Evolutionary conservation across 2,113 vertebrate species (phyloP), one percentile per base, ranked within the genome.

Genomic region (Cynocephalus volans): DNA sequence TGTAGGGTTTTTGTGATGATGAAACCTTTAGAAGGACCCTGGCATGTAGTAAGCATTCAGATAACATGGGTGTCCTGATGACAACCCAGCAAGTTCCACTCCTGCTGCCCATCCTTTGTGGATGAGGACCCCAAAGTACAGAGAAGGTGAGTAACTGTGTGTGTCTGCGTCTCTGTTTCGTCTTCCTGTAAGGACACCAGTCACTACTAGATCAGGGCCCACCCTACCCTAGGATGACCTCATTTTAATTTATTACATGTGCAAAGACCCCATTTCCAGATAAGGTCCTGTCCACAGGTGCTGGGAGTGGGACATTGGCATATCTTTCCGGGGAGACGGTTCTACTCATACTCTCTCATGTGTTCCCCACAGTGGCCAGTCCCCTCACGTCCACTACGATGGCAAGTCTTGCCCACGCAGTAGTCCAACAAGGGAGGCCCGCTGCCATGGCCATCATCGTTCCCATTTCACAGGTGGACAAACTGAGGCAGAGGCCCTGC

Each of bases 21-120:
- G 8, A 54, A 19, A 50, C 12, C 31, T 17, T 50, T 52, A 24
- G 62, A 17, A 26, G 4, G 15, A 28, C 3, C 5, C 28, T 1
- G 13, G 12, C 2, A 0, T 0, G 3, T 1, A 10, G 4, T 0
- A 1, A 69, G 18, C 31, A 2, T 24, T 7, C 5, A 41, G 6
- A 31, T 24, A 5, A 3, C 0, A 2, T 14, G 19, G 7, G 33
- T 50, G 3, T 24, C 76, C 77, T 33, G 5, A 3, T 28, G 1
- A 1, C 26, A 5, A 4, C 36, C 21, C 65, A 0, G 2, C 0
- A 69, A 13, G 58, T 60, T 1, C 67, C 54, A 8, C 7, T 5
- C 52, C 15, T 3, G 26, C 19, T 26, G 1, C 41, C 13, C 50
- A 1, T 0, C 21, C 52, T 67, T 50, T 5, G n/a, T 9, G 28